phyloP scores from a whole-genome alignment of 2,797 vertebrate genomes.

The Nannoperca australis region DNA sequence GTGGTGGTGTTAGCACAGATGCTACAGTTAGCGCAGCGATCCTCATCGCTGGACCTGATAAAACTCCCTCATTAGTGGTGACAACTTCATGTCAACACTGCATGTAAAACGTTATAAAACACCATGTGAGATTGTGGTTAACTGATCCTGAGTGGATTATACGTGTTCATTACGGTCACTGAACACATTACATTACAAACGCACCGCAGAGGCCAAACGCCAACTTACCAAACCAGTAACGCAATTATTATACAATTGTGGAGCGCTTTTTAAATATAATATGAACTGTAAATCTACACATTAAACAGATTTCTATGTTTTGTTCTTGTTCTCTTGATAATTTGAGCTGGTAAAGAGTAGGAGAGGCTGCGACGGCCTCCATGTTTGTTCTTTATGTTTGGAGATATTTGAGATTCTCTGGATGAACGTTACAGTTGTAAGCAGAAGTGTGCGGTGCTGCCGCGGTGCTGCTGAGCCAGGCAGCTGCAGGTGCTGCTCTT shows the following conservation, averaged over 20 bases:
- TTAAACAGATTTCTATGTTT: background rate
- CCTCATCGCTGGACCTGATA: no score
- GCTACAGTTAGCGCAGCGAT: background rate
- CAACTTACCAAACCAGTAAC: no score
- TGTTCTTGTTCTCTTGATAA: background rate
- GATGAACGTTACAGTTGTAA: background rate
- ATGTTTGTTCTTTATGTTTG: background rate
- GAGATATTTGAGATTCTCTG: background rate
- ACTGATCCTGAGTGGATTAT: no score
- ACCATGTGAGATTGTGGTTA: no score
- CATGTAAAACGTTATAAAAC: no score
- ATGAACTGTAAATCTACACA: background rate
- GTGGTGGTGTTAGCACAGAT: background rate
- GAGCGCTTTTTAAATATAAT: background rate
- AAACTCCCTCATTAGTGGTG: no score
- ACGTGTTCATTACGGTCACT: no score
- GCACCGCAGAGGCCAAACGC: background rate
- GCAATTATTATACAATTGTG: background rate
- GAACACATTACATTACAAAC: no score
- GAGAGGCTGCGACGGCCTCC: background rate
- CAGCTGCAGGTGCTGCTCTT: slow-evolving; percentile 31
- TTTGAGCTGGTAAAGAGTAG: background rate
- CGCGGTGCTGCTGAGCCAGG: background rate
- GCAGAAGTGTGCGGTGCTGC: no score
- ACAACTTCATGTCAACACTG: no score